Base-by-base conservation (phyloP, 2,888 invertebrate genomes). In the Xestia sexstrigata region DNA sequence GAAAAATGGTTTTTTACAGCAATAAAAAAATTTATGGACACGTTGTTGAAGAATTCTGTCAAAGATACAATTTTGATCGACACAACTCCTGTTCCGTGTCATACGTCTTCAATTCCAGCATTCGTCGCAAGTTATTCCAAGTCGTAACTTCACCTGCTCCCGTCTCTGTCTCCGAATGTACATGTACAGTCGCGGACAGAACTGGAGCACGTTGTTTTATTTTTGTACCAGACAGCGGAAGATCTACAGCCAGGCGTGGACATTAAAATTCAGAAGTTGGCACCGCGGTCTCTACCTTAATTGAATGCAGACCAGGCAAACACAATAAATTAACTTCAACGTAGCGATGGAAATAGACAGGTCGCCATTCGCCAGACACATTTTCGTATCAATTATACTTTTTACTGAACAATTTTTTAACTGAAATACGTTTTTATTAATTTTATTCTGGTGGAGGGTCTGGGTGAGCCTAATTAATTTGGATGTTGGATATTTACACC, bases 241-340 rank as follows among this genome's bases (percentile, higher is more conserved):
- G 66, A 79, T 81, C 78, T 82, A 81, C 63, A 78, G 45, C 68
- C 68, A 55, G 74, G 30, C 82, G 79, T 81, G 84, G 70, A 83
- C 87, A 90, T 91, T 90, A 89, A 92, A 89, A 92, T 92, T 91
- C 90, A 88, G 80, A 87, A 87, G 86, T 86, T 85, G 78, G 72
- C 70, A 86, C 71, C 71, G 74, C 70, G 73, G 83, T 82, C 76
- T 72, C 47, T 76, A 66, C 72, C 62, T 75, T 83, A 88, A 90
- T 87, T 88, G 78, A 90, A 89, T 84, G 74, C 70, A 74, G 78
- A 83, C 74, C 81, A 86, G 79, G 87, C 87, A 88, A 87, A 88
- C 87, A 87, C 79, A 75, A 88, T 86, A 86, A 89, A 87, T 87
- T 83, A 66, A 76, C 78, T 80, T 83, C 81, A 82, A 69, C 58